These are phyloP conservation scores for Premnoplex brunnescens DNA, from an alignment of 2,797 vertebrate species.

Conservation along the genomic window DNA sequence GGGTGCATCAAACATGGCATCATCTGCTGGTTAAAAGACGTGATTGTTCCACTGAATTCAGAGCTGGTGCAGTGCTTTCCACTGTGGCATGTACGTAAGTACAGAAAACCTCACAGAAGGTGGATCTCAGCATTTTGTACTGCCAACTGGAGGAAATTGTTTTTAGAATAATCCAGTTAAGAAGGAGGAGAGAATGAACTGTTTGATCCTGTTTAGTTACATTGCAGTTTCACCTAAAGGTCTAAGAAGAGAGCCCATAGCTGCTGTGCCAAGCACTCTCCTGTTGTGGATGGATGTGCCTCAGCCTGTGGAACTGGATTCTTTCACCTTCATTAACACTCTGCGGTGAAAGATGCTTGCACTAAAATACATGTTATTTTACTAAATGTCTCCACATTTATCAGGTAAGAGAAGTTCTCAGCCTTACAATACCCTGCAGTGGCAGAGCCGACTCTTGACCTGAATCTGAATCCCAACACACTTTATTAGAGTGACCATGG, in stretches of 20 bases:
- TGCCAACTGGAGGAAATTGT: neutral
- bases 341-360: neutral
- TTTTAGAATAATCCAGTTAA: neutral
- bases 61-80: neutral
- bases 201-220: neutral
- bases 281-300: fast-evolving
- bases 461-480: neutral
- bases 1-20: neutral
- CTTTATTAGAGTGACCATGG: neutral
- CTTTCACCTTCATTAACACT: neutral
- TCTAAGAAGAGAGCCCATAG: neutral
- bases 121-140: neutral
- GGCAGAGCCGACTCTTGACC: fast-evolving
- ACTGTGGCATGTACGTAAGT: fast-evolving
- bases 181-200: neutral
- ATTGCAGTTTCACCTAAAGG: neutral
- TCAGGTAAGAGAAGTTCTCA: neutral
- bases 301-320: neutral
- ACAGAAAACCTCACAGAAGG: neutral
- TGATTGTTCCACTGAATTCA: neutral
- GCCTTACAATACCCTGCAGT: neutral
- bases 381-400: neutral
- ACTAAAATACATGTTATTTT: neutral
- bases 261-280: neutral
- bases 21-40: neutral